phyloP scores from a whole-genome alignment of 2,113 vertebrate genomes.

The western clawed frog (Xenopus tropicalis) region UCB_Xtro_10.0 CM004443.2:189000001-189000500 shows the following conservation, averaged over 20 bases:
- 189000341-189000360: constrained; percentile 51
- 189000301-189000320: constrained; percentile 49
- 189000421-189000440: constrained; percentile 1
- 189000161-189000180: constrained; percentile 19
- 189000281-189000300: constrained; percentile 58
- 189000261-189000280: constrained; percentile 48
- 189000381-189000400: constrained; percentile 39
- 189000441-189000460: constrained; percentile 28
- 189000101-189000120: background rate
- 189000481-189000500: constrained; percentile 51
- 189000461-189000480: constrained; percentile 46
- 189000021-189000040: too few species aligned
- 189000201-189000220: constrained; percentile 33
- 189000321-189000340: constrained; percentile 49
- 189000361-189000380: constrained; percentile 44
- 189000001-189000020: too few species aligned
- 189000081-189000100: background rate
- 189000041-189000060: too few species aligned
- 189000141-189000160: constrained; percentile 21
- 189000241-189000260: constrained; percentile 57
- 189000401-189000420: constrained; percentile 30
- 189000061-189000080: too few species aligned
- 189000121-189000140: constrained; percentile 14
- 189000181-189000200: constrained; percentile 19
- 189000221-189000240: constrained; percentile 28